phyloP scores from a whole-genome alignment of 2,113 vertebrate species.

The Pseudopipra pipra region DNA sequence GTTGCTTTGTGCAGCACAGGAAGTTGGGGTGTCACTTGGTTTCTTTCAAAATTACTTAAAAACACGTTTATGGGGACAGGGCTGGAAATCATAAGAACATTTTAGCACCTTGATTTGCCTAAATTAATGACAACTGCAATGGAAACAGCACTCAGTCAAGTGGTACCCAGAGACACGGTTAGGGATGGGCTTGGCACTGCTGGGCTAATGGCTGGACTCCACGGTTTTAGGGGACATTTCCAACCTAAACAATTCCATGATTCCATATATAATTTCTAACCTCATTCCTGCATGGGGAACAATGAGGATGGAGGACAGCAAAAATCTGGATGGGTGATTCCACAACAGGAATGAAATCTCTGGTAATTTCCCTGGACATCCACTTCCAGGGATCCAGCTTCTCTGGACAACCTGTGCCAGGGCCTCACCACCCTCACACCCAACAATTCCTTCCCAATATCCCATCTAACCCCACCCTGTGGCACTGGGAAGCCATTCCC shows the following conservation, averaged over 20 bases:
- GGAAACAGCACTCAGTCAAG: rapidly evolving
- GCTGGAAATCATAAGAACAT: not conserved
- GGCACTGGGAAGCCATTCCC: not conserved
- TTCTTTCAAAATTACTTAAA: not conserved
- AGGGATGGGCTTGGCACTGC: not conserved
- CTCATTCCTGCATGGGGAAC: rapidly evolving
- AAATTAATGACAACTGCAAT: not conserved
- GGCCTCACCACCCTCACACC: rapidly evolving
- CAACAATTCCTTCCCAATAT: not conserved
- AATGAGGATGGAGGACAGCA: not conserved
- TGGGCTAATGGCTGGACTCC: not conserved
- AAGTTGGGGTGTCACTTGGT: not conserved
- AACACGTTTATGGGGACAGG: not conserved
- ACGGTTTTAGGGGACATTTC: not conserved
- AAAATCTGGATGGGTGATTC: not conserved
- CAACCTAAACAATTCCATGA: not conserved
- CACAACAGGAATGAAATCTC: not conserved
- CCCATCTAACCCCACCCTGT: rapidly evolving
- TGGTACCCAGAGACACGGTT: not conserved
- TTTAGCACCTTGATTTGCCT: not conserved
- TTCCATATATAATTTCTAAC: rapidly evolving
- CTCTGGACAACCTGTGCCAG: not conserved
- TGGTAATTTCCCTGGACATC: not conserved
- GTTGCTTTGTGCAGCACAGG: not conserved
- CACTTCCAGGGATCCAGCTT: not conserved